Base-by-base conservation (phyloP, 2,888 invertebrate species). In the Pyrocoelia pectoralis region DNA sequence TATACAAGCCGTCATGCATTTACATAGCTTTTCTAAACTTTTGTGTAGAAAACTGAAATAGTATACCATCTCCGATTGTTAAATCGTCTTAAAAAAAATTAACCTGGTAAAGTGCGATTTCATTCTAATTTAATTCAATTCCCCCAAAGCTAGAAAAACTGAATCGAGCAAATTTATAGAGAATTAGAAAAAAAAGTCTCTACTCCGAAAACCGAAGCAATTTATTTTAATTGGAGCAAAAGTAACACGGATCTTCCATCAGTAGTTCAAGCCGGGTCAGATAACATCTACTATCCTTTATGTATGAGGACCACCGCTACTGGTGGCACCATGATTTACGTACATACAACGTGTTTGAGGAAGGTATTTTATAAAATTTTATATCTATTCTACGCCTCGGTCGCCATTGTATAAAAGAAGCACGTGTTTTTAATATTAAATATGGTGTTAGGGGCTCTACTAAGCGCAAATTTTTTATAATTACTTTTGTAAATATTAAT, bases 171-270 rank as follows among this genome's bases (percentile, higher is more conserved):
- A 8, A 33, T 33, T 33, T 33, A n/a, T 3, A 33, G n/a, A 33
- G 33, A 33, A 33, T 33, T 33, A 33, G 33, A 33, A n/a, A 33
- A 33, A 33, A 33, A 33, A 33, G 10, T 33, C 8, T 33, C 24
- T 43, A 51, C 43, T 52, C 46, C 51, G 52, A 51, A 46, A 29
- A 43, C 58, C 58, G 54, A 29, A 38, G 43, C 74, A 68, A 76
- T 77, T 73, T 73, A 74, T 77, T 76, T 76, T 76, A 72, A 72
- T 76, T 72, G 73, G 70, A 66, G 70, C 68, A 67, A 64, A 66
- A 71, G 70, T 67, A 75, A 76, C 76, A 74, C 73, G 74, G 71
- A 73, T 75, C 73, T 75, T 76, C 76, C 75, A 77, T 76, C 77
- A 74, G 72, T 57, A 67, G 70, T 61, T 57, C 65, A 33, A 33